These are phyloP conservation scores for Bergia sp. DNA, from an alignment of 92 coral and sea anemone species.

Conservation along the genomic window DNA sequence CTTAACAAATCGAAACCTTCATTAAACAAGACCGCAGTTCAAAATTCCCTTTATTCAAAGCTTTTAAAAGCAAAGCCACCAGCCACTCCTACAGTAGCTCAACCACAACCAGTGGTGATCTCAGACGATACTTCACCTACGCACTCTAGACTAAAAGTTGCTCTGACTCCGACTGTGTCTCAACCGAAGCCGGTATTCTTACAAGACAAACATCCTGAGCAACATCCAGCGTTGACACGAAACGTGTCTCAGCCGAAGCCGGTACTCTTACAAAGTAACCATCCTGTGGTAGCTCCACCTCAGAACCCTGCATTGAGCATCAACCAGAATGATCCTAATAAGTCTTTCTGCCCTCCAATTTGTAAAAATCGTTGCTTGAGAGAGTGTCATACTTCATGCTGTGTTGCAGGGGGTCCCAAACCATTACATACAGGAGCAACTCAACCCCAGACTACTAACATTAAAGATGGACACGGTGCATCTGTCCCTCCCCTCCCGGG, in stretches of 20 bases:
- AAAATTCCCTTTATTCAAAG: neutral
- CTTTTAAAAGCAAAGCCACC: neutral
- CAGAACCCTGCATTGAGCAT: neutral
- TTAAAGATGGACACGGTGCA: neutral
- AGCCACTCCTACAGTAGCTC: neutral
- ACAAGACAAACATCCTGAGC: neutral
- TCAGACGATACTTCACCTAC: neutral
- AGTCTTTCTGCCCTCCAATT: neutral
- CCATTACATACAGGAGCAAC: neutral
- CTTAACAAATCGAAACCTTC: slow-evolving; percentile 35
- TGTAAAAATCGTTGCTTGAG: slow-evolving; percentile 10
- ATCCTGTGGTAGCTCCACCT: neutral
- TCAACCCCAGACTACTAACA: neutral
- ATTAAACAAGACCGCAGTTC: neutral
- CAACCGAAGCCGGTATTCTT: slow-evolving; percentile 10
- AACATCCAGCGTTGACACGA: neutral
- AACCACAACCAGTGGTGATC: slow-evolving; percentile 19
- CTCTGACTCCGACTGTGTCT: neutral
- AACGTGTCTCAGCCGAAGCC: neutral
- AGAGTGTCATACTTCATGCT: slow-evolving; percentile 9
- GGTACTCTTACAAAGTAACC: neutral
- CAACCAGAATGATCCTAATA: neutral
- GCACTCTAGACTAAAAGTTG: neutral
- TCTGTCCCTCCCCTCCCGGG: slow-evolving; percentile 21
- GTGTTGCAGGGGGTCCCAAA: neutral